These are phyloP conservation scores for Drosophila nr. fundita DNA, from an alignment of 2,888 invertebrate species.

Conservation along the genomic window DNA sequence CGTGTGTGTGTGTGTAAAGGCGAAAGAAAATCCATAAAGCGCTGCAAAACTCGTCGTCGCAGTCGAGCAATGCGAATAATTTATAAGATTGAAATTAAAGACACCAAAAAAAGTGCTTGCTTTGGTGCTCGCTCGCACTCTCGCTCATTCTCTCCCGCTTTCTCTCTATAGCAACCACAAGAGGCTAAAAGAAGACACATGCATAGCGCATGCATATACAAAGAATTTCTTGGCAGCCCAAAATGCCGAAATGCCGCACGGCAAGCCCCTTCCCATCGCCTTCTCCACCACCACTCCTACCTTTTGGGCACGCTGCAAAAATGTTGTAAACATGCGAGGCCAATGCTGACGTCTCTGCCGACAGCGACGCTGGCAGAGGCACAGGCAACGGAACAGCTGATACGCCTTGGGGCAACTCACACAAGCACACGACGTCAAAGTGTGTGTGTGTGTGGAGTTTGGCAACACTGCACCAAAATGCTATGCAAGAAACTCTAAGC, in stretches of 20 bases:
- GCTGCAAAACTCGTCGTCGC: conserved; percentile 61
- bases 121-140: conserved; percentile 5
- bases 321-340: conserved; percentile 74
- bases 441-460: conserved; percentile 13
- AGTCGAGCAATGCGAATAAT: conserved; percentile 63
- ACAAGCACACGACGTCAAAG: conserved; percentile 7
- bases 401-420: conserved; percentile 35
- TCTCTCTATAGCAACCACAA: conserved; percentile 21
- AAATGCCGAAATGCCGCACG: conserved; percentile 40
- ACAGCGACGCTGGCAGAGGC: conserved; percentile 27
- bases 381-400: conserved; percentile 61
- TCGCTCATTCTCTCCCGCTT: not conserved
- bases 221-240: conserved; percentile 55
- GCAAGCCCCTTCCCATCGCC: not conserved
- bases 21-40: conserved; percentile 70
- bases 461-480: conserved; percentile 20
- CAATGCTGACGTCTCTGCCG: conserved; percentile 38
- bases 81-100: conserved; percentile 66
- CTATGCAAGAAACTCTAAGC: not conserved
- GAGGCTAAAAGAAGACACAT: conserved; percentile 25
- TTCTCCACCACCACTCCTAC: not conserved
- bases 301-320: conserved; percentile 40
- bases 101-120: conserved; percentile 36
- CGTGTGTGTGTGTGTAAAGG: not conserved
- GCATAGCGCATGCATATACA: conserved; percentile 2